phyloP scores from a whole-genome alignment of 2,888 invertebrate genomes.

The Malacosoma neustria region DNA sequence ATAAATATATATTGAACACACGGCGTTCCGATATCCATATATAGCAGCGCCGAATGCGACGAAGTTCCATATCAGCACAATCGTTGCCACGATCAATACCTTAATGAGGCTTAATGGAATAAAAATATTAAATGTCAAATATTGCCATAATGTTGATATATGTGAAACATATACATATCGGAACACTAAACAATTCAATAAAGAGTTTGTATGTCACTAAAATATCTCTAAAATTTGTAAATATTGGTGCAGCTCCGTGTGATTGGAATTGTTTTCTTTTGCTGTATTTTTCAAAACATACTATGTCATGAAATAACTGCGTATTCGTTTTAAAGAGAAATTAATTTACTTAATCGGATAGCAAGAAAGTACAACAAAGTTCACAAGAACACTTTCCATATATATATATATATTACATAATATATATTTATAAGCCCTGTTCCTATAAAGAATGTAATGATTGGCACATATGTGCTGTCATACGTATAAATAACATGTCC shows the following conservation, averaged over 20 bases:
- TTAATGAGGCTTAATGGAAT: conserved; percentile 13
- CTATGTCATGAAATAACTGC: not conserved
- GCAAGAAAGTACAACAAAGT: conserved; percentile 20
- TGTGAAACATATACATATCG: conserved; percentile 17
- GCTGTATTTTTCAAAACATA: not conserved
- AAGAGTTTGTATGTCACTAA: conserved; percentile 20
- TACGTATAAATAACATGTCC: conserved; percentile 14
- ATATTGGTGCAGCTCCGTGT: not conserved
- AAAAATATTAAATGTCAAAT: not conserved
- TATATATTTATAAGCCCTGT: conserved; percentile 7
- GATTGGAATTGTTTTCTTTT: not conserved
- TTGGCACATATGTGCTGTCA: conserved; percentile 9
- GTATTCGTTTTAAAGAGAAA: not conserved
- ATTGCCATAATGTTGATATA: not conserved
- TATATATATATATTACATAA: too few relatives aligned
- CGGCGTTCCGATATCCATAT: conserved; percentile 17
- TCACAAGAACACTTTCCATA: conserved; percentile 19
- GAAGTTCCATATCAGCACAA: conserved; percentile 23
- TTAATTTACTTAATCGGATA: conserved; percentile 15
- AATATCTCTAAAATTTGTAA: conserved; percentile 18
- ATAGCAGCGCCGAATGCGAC: conserved; percentile 20
- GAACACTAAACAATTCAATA: conserved; percentile 20
- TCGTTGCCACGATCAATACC: conserved; percentile 22
- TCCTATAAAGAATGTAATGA: conserved; percentile 9
- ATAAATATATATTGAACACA: conserved; percentile 12